Base-by-base conservation (phyloP, 1,140 invertebrate species). In the Leptoteleia sp. region DNA sequence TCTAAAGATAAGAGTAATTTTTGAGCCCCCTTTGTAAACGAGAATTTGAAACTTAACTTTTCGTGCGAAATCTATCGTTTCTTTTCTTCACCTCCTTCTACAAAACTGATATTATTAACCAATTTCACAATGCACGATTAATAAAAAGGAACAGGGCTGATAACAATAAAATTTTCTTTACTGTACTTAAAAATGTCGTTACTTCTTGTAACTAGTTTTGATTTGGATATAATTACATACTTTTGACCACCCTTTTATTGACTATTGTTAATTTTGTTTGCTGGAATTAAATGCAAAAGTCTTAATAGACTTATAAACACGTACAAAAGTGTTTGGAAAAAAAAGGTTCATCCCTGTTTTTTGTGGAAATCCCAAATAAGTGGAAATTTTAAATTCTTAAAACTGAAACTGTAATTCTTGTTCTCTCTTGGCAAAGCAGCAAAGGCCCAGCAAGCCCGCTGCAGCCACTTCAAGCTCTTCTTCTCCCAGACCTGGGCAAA, bases 371-470 rank as follows among this genome's bases (percentile, higher is more conserved):
- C 47, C 42, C 38, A 4, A 40, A 22, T 17, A 22, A 37, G 27
- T n/a, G 45, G 25, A 45, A 52, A 70, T 48, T 37, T 48, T 40
- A n/a, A 38, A 68, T 61, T 64, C n/a, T n/a, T n/a, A n/a, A 54
- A 84, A 86, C 81, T 82, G 86, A 61, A 89, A 89, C 82, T 79
- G 70, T 85, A 83, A 87, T 88, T 90, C 86, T 89, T 89, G 81
- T 89, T 89, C 84, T 84, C 81, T 77, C 81, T 73, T 84, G 87
- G 85, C 85, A 80, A 89, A 85, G 88, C 89, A 90, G 89, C 90
- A 90, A 87, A 91, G 90, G 90, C 86, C 91, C 79, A 86, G 89
- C 83, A 92, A 92, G 88, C 90, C 91, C 82, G 90, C 90, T 89
- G 88, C 87, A 84, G 85, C 89, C 84, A 90, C 86, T 84, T 86